Conservation (phyloP, 2,888 invertebrate genomes). For the Dryococelus australis region DNA sequence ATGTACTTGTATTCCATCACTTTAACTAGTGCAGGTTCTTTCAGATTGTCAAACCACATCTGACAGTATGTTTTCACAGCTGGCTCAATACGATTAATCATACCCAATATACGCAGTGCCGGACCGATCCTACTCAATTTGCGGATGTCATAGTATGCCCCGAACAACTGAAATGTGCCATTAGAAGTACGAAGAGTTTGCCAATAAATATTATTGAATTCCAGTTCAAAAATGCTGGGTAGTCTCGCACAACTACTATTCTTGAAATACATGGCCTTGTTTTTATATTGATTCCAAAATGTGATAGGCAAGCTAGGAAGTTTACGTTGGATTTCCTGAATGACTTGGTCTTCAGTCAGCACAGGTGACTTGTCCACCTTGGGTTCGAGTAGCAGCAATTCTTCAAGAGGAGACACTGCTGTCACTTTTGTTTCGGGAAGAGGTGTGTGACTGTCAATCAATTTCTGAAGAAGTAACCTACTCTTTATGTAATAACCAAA, state of each 20-base stretch:
- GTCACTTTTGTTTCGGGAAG: conserved; percentile 28
- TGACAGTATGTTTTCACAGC: conserved; percentile 83
- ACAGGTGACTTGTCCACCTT: conserved; percentile 67
- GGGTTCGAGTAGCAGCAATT: conserved; percentile 63
- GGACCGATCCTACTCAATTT: conserved; percentile 81
- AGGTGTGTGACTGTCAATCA: conserved; percentile 56
- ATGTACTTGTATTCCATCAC: conserved; percentile 92
- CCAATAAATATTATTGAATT: conserved; percentile 95
- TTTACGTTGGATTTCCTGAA: conserved; percentile 78
- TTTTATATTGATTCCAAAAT: conserved; percentile 85
- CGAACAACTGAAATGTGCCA: conserved; percentile 90
- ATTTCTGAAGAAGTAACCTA: conserved; percentile 63
- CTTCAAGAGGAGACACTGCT: conserved; percentile 12
- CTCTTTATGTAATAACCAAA: conserved; percentile 57
- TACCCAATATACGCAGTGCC: conserved; percentile 82
- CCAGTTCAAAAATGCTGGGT: conserved; percentile 88
- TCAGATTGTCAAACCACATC: conserved; percentile 87
- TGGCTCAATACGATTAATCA: conserved; percentile 90
- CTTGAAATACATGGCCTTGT: conserved; percentile 69
- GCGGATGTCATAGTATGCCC: conserved; percentile 87
- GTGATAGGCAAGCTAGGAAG: conserved; percentile 85
- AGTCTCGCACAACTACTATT: conserved; percentile 83
- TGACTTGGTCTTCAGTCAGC: conserved; percentile 76
- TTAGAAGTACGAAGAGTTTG: conserved; percentile 82
- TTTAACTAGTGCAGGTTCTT: conserved; percentile 81